Percentiles rank a stretch among this genome's conserved stretches.
Evolutionary conservation across 2,888 invertebrate genomes (phyloP).

Genomic region (Bibio marci): DNA sequence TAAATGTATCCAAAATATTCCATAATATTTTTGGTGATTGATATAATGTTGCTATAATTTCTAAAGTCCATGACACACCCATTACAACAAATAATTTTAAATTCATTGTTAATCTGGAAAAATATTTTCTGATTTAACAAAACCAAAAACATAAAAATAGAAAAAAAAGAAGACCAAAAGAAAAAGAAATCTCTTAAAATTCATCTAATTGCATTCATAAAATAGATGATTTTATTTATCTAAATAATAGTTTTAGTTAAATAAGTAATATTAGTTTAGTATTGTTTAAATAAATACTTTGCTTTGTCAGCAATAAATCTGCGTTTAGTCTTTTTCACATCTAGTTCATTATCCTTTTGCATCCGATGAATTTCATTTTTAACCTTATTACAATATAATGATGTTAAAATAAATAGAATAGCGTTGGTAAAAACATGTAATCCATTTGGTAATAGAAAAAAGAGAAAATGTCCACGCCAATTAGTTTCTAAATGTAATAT

Average conservation of each 20-base stretch:
- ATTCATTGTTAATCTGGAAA: constrained; percentile 45
- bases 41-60: constrained; percentile 41
- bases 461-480: constrained; percentile 31
- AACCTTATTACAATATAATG: constrained; percentile 50
- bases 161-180: background rate
- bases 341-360: constrained; percentile 31
- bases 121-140: no score
- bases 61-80: constrained; percentile 59
- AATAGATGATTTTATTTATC: background rate
- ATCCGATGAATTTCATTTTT: constrained; percentile 57
- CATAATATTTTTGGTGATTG: constrained; percentile 31
- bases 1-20: constrained; percentile 43
- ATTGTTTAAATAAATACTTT: background rate
- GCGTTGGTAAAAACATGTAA: constrained; percentile 46
- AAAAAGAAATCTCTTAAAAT: background rate
- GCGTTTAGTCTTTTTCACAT: constrained; percentile 38
- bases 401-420: constrained; percentile 48
- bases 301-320: constrained; percentile 34
- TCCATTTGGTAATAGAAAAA: constrained; percentile 48
- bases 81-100: constrained; percentile 61
- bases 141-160: no score
- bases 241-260: no score
- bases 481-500: constrained; percentile 17
- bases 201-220: background rate
- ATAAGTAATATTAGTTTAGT: background rate